Percentiles rank a stretch among this genome's conserved stretches.
phyloP scores from a whole-genome alignment of 2,888 invertebrate species.

The Ferdinandea cuprea region DNA sequence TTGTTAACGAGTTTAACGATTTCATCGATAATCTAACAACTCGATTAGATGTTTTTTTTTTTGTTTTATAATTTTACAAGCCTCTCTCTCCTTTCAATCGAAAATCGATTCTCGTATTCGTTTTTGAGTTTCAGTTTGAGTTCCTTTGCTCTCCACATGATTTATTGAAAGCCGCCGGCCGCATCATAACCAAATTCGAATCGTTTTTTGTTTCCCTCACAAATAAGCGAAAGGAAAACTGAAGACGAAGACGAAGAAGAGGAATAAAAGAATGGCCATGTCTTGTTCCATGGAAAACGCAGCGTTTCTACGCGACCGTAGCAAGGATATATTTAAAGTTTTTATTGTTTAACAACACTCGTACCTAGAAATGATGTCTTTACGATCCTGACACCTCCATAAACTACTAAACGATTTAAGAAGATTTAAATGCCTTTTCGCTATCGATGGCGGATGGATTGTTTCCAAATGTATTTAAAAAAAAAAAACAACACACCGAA shows the following conservation, averaged over 20 bases:
- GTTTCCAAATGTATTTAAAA: neutral
- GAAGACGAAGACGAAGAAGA: slow-evolving; percentile 5
- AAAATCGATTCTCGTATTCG: neutral
- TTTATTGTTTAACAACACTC: slow-evolving; percentile 62
- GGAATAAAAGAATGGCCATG: slow-evolving; percentile 15
- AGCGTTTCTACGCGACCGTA: slow-evolving; percentile 44
- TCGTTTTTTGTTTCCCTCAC: slow-evolving; percentile 47
- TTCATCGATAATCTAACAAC: slow-evolving; percentile 71
- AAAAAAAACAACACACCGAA: too few species aligned
- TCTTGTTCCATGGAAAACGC: slow-evolving; percentile 44
- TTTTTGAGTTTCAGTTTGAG: neutral
- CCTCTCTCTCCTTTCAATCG: slow-evolving; percentile 6
- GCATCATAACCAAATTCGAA: slow-evolving; percentile 37
- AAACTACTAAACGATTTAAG: slow-evolving; percentile 73
- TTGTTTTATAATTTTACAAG: slow-evolving; percentile 70
- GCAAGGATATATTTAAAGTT: slow-evolving; percentile 55
- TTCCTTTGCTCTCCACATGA: slow-evolving; percentile 29
- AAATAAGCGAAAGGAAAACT: slow-evolving; percentile 3
- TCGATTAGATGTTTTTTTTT: too few species aligned
- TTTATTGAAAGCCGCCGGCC: slow-evolving; percentile 65
- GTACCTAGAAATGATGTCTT: slow-evolving; percentile 68
- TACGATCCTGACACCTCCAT: slow-evolving; percentile 71
- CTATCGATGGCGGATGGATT: neutral
- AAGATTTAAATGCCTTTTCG: slow-evolving; percentile 47
- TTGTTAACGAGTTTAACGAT: slow-evolving; percentile 65